Conservation (phyloP, 2,113 vertebrate genomes). For the Melanerpes aurifrons region DNA sequence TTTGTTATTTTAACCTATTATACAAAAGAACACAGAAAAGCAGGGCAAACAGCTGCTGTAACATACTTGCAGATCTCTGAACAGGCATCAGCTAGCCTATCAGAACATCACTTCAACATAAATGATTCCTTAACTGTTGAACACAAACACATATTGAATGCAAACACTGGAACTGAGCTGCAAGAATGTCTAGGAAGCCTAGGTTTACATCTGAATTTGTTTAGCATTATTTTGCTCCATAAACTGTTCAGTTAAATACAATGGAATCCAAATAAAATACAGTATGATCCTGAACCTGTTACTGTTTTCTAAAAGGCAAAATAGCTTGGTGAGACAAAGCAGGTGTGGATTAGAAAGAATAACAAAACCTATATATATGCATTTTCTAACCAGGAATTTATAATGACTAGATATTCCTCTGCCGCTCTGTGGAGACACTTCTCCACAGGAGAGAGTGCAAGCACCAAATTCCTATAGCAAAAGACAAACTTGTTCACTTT, state of each 20-base stretch:
- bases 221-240: background rate
- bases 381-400: background rate
- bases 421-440: background rate
- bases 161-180: background rate
- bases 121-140: background rate
- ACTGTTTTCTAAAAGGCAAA: background rate
- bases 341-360: background rate
- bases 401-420: background rate
- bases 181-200: background rate
- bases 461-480: background rate
- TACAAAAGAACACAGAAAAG: background rate
- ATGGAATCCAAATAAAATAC: background rate
- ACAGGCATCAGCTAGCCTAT: background rate
- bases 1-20: background rate
- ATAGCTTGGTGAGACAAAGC: background rate
- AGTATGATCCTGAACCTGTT: background rate
- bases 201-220: background rate
- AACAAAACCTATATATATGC: background rate
- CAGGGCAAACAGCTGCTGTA: slow-evolving; percentile 6
- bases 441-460: background rate
- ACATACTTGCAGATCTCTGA: background rate
- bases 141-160: background rate
- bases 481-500: background rate
- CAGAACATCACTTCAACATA: background rate
- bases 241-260: background rate